A percentile compares a stretch with the other conserved stretches of the same genome.
Conservation (phyloP, 2,113 vertebrate genomes). For the Hydropotes inermis region DNA sequence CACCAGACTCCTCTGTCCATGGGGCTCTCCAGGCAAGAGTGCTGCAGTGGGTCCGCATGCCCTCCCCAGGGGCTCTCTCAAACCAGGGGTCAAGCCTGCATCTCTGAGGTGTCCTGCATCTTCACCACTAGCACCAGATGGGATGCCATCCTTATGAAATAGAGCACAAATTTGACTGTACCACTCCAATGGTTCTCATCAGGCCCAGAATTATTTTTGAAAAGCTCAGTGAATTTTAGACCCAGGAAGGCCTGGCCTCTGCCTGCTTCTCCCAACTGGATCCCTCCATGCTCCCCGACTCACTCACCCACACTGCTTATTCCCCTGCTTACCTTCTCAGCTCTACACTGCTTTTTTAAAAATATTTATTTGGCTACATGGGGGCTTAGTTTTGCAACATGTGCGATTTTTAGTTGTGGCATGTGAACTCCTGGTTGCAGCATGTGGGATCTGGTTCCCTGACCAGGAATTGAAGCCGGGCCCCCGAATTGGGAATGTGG, state of each 20-base stretch:
- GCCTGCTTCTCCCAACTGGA: neutral
- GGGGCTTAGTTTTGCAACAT: neutral
- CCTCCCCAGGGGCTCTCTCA: neutral
- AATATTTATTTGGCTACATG: neutral
- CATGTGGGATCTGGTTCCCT: neutral
- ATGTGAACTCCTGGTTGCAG: neutral
- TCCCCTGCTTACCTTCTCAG: rapidly evolving
- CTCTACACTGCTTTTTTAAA: neutral
- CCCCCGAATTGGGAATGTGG: rapidly evolving
- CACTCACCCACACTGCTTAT: neutral
- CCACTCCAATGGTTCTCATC: neutral
- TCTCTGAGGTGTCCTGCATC: neutral
- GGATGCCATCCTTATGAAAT: neutral
- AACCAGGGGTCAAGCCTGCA: neutral
- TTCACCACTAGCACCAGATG: neutral
- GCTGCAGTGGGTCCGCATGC: neutral
- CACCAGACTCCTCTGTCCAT: neutral
- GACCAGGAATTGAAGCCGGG: rapidly evolving
- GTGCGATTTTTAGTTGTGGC: neutral
- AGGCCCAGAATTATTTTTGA: neutral
- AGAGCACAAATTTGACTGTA: neutral
- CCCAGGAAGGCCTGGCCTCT: neutral
- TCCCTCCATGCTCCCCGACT: rapidly evolving
- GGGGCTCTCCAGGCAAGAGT: neutral
- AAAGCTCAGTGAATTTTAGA: neutral